Conservation (phyloP, 2,113 vertebrate genomes). For the Jaculus jaculus region DNA sequence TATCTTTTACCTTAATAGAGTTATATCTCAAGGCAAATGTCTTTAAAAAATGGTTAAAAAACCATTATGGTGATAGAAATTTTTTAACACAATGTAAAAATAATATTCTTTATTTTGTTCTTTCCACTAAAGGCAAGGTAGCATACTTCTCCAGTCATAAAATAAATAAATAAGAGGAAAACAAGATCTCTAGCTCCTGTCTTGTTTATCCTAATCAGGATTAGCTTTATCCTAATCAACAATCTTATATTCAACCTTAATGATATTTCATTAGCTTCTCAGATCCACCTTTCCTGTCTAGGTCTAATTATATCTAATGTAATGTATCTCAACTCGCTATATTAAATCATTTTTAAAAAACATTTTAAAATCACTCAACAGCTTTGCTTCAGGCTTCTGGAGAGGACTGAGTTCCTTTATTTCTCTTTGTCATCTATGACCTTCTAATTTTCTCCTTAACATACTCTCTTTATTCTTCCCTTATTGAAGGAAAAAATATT, state of each 20-base stretch:
- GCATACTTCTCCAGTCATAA: constrained; percentile 70
- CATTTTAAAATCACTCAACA: constrained; percentile 83
- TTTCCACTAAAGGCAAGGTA: constrained; percentile 70
- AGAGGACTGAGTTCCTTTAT: constrained; percentile 65
- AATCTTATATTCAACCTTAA: constrained; percentile 89
- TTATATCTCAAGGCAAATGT: constrained; percentile 55
- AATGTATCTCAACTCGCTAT: constrained; percentile 91
- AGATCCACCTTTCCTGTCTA: constrained; percentile 91
- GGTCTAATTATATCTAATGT: constrained; percentile 91
- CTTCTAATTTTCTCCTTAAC: constrained; percentile 65
- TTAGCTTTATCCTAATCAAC: constrained; percentile 91
- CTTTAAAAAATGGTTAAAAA: constrained; percentile 41
- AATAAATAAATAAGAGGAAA: constrained; percentile 84
- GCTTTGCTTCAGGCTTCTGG: constrained; percentile 70
- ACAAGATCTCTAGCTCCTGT: constrained; percentile 83
- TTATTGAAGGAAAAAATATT: constrained; percentile 71
- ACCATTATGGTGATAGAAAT: constrained; percentile 31
- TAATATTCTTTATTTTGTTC: constrained; percentile 65
- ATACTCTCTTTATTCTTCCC: constrained; percentile 56
- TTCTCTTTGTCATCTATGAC: constrained; percentile 51
- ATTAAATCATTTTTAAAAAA: constrained; percentile 87
- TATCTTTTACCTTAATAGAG: constrained; percentile 56
- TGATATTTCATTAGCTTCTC: constrained; percentile 91
- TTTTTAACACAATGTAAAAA: constrained; percentile 55
- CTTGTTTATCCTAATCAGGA: constrained; percentile 91